Base-by-base conservation (phyloP, 2,797 vertebrate species). In the Tiaroga cobitis region DNA sequence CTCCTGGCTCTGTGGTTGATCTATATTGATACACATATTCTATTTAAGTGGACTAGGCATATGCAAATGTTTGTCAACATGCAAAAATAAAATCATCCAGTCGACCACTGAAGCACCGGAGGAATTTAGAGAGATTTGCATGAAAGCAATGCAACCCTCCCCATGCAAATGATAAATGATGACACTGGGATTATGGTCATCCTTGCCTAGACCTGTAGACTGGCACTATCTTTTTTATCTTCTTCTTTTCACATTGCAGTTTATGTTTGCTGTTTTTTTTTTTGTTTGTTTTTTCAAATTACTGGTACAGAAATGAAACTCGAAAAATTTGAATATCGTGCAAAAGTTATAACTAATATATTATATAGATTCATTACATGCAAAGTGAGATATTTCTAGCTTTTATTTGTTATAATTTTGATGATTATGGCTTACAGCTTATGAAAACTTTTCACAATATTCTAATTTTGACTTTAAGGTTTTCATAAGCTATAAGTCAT, bases 11-110 rank as follows among this genome's bases (percentile, higher is more conserved):
- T 81, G 34, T 32, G 67, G 80, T 70, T 13, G 10, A 29, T 81
- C 8, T 70, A 70, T 70, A 56, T 81, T 72, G 67, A 81, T 81
- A 82, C 81, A 63, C 56, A 29, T 46, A 19, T 61, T 74, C 69
- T 46, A 34, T 72, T 74, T 74, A 73, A 73, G 69, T 74, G 34
- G 26, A 39, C 0, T 15, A 73, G 26, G 51, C 19, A 0, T 74
- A 82, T 49, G 81, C 54, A 82, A 82, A 82, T 74, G 56, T 49
- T 74, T 10, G 24, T 73, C 21, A n/a, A 37, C 69, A 74, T 82
- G 54, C 81, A 63, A 74, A 82, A 74, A 82, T 43, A 32, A 26
- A 21, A 74, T 43, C 39, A 73, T 74, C 81, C 39, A 24, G 54
- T 56, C 3, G 80, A 73, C 46, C 79, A 39, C 67, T 29, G 80